These are phyloP conservation scores for Casuarius casuarius DNA, from an alignment of 2,113 vertebrate genomes.

Conservation along the genomic window DNA sequence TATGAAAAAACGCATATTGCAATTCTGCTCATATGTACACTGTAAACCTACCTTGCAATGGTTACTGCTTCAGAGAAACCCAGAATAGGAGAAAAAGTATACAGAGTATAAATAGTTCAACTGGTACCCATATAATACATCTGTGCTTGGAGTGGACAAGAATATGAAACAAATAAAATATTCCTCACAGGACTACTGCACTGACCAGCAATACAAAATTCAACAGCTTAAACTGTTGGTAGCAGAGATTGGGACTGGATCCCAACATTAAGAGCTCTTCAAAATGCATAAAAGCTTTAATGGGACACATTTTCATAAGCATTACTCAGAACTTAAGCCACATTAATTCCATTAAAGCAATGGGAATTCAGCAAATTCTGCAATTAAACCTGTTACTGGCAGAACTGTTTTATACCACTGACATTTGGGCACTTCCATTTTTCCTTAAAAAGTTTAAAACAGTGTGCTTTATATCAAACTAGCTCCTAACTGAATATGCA, in stretches of 20 bases:
- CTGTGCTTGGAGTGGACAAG: background rate
- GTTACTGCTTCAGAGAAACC: conserved; percentile 23
- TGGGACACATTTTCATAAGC: conserved; percentile 55
- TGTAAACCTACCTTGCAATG: conserved; percentile 26
- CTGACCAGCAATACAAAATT: conserved; percentile 48
- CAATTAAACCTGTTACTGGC: conserved; percentile 20
- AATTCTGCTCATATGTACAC: background rate
- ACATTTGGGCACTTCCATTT: background rate
- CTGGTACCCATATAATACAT: background rate
- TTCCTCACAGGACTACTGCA: conserved; percentile 25
- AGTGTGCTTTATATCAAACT: background rate
- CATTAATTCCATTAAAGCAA: conserved; percentile 64
- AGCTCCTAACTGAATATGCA: background rate
- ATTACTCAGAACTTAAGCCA: conserved; percentile 61
- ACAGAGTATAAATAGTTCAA: background rate
- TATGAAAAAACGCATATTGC: background rate
- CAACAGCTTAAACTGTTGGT: conserved; percentile 31
- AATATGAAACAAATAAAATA: conserved; percentile 26
- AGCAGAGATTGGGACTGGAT: conserved; percentile 37
- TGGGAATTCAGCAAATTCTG: conserved; percentile 9
- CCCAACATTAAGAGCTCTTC: conserved; percentile 64
- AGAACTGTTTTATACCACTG: background rate
- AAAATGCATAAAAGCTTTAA: conserved; percentile 68
- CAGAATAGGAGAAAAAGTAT: background rate
- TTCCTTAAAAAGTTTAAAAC: background rate